These are phyloP conservation scores for Macheiramphus alcinus DNA, from an alignment of 2,113 vertebrate genomes.

Conservation along the genomic window DNA sequence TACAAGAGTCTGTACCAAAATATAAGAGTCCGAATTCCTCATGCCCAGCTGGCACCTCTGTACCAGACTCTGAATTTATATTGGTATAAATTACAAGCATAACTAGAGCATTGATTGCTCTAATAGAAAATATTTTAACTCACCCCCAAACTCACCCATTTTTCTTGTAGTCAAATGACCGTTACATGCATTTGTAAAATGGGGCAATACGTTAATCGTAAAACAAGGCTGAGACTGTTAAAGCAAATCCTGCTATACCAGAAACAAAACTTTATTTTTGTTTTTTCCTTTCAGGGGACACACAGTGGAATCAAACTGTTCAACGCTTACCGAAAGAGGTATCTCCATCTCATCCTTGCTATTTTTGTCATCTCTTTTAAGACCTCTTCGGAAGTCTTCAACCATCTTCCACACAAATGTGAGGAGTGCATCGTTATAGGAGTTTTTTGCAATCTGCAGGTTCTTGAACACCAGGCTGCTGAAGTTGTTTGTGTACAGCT, in stretches of 20 bases:
- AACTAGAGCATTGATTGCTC: not conserved
- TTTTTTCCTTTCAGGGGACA: not conserved
- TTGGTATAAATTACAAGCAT: not conserved
- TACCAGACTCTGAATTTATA: not conserved
- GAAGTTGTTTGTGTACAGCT: constrained; percentile 84
- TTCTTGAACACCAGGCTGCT: constrained; percentile 83
- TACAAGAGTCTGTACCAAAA: not conserved
- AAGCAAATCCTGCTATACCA: not conserved
- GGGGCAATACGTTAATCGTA: not conserved
- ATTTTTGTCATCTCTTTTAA: constrained; percentile 73
- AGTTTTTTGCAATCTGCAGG: constrained; percentile 81
- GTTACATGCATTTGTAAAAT: not conserved
- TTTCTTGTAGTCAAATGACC: not conserved
- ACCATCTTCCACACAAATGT: constrained; percentile 81
- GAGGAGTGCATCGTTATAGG: constrained; percentile 77
- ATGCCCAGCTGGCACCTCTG: not conserved
- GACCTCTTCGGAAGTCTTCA: constrained; percentile 74
- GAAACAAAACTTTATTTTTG: not conserved
- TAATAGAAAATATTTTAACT: not conserved
- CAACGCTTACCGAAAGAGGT: constrained; percentile 58
- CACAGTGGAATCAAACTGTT: not conserved
- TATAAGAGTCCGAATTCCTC: not conserved
- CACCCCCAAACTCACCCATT: not conserved
- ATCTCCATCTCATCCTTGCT: constrained; percentile 71
- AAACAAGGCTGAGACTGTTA: not conserved